Evolutionary conservation across 2,113 vertebrate species (phyloP).

Genomic region (Oreotrochilus melanogaster): DNA sequence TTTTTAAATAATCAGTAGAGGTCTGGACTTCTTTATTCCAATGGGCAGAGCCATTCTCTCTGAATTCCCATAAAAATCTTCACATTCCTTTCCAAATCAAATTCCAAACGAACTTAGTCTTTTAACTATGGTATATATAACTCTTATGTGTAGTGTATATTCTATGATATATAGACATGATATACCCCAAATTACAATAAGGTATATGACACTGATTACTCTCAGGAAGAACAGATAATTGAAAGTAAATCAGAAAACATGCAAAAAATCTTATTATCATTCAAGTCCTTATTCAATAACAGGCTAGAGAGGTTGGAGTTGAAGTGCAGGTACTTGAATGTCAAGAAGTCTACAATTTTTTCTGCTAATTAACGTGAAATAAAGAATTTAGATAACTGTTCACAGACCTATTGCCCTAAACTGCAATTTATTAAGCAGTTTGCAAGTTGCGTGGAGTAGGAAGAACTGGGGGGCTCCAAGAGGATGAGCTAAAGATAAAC

Average conservation of each 20-base stretch:
- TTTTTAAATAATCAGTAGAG: background rate
- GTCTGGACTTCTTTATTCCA: background rate
- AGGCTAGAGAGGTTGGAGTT: background rate
- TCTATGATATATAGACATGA: background rate
- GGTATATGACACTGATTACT: background rate
- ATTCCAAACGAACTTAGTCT: background rate
- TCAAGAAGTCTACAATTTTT: conserved; percentile 6
- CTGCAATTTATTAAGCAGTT: background rate
- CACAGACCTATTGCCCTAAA: background rate
- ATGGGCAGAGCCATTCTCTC: background rate
- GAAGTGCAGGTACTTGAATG: background rate
- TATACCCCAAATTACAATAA: background rate
- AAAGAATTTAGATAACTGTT: background rate
- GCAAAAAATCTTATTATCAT: background rate
- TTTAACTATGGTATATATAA: background rate
- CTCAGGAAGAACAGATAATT: background rate
- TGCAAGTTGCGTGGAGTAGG: background rate
- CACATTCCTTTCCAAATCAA: background rate
- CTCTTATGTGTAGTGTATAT: background rate
- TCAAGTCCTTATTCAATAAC: background rate
- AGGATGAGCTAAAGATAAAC: background rate
- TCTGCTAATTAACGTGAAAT: background rate
- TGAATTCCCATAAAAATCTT: background rate
- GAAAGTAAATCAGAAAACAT: background rate
- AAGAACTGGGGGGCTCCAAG: background rate